phyloP scores from a whole-genome alignment of 2,797 vertebrate species.

The Morus bassanus region DNA sequence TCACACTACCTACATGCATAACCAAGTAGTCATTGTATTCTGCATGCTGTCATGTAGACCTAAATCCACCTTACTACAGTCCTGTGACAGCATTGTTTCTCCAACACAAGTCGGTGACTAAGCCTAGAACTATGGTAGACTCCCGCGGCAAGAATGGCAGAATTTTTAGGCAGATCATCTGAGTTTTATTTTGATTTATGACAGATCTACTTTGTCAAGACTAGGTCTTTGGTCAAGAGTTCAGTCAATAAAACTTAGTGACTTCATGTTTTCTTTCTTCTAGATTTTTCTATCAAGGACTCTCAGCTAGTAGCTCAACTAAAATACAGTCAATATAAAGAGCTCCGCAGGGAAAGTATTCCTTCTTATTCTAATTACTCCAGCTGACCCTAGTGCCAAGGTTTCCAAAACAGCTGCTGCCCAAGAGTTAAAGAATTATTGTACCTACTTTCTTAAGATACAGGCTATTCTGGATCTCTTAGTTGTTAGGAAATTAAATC shows the following conservation, averaged over 20 bases:
- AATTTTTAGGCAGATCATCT: background rate
- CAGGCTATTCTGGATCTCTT: background rate
- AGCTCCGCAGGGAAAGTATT: background rate
- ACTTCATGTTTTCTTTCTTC: background rate
- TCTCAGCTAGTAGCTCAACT: background rate
- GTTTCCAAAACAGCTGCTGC: background rate
- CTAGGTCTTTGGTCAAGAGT: background rate
- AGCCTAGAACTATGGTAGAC: background rate
- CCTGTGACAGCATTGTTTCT: background rate
- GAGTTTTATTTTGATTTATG: background rate
- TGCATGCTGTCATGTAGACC: background rate
- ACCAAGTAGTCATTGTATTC: background rate
- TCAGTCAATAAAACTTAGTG: background rate
- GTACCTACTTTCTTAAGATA: background rate
- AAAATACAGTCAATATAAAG: background rate
- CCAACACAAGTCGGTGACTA: background rate
- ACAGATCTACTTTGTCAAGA: background rate
- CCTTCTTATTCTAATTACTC: background rate
- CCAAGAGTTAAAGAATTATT: background rate
- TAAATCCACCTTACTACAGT: background rate
- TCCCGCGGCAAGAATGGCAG: background rate
- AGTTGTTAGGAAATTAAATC: conserved; percentile 23
- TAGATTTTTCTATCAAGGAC: background rate
- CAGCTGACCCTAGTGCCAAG: background rate
- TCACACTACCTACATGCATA: background rate